Evolutionary conservation across 2,113 vertebrate species (phyloP).

Genomic region (Cyphomyrus discorhynchus): DNA sequence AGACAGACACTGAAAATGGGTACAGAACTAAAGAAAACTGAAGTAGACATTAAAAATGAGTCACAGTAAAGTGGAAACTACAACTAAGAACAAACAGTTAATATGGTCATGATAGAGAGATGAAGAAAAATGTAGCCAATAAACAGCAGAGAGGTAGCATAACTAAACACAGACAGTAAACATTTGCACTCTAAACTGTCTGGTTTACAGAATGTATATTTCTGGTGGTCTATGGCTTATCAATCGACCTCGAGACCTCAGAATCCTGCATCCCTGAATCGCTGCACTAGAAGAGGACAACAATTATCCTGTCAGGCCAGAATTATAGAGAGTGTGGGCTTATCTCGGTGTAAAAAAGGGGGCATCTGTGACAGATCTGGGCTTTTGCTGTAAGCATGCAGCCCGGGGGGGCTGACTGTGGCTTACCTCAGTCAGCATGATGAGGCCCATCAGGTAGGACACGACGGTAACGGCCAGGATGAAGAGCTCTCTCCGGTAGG

Average conservation of each 20-base stretch:
- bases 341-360: not conserved
- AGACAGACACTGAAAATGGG: not conserved
- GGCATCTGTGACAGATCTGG: not conserved
- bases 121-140: not conserved
- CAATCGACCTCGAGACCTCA: not conserved
- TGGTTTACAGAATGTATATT: not conserved
- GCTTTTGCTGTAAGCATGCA: not conserved
- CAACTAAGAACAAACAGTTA: not conserved
- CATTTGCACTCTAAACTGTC: not conserved
- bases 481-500: conserved; percentile 81
- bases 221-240: not conserved
- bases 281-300: not conserved
- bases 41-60: not conserved
- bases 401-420: not conserved
- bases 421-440: conserved; percentile 91
- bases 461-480: conserved; percentile 73
- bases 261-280: not conserved
- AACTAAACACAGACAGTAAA: not conserved
- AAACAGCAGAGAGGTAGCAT: not conserved
- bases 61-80: not conserved
- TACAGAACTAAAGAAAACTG: not conserved
- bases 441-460: conserved; percentile 78
- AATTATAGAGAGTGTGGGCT: no score
- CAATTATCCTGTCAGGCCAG: not conserved
- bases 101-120: not conserved